A percentile compares a stretch with the other conserved stretches of the same genome.
Conservation (phyloP, 1,140 invertebrate genomes). For the Drosophila ficusphila region DNA sequence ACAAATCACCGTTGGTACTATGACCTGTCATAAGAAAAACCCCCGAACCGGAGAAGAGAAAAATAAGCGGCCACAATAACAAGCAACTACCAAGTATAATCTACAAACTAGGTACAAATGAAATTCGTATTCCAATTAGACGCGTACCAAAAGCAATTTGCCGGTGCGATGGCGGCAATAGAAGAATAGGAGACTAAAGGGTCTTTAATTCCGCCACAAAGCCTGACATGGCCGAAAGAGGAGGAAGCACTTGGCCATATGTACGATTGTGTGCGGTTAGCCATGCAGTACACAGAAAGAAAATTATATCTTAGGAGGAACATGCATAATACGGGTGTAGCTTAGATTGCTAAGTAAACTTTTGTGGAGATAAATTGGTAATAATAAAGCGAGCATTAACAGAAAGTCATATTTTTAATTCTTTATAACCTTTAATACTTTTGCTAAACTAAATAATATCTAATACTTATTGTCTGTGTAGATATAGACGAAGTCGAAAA, state of each 20-base stretch:
- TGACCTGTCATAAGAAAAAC: conserved; percentile 64
- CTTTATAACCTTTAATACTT: no score
- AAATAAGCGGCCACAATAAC: conserved; percentile 34
- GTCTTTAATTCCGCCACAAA: conserved; percentile 78
- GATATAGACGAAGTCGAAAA: conserved; percentile 56
- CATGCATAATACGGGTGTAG: no score
- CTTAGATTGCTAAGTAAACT: no score
- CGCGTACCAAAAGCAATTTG: conserved; percentile 75
- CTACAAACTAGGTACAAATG: conserved; percentile 50
- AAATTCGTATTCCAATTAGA: conserved; percentile 79
- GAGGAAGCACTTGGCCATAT: conserved; percentile 22
- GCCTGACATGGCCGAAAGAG: conserved; percentile 27
- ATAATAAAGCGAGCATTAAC: no score
- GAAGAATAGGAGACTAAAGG: conserved; percentile 18
- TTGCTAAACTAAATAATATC: no score
- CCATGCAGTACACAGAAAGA: conserved; percentile 4
- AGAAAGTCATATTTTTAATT: no score
- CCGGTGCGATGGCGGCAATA: conserved; percentile 34
- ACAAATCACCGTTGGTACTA: conserved; percentile 19
- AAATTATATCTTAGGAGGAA: background rate
- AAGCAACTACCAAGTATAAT: conserved; percentile 3
- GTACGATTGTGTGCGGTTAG: conserved; percentile 1
- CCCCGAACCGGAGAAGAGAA: conserved; percentile 12
- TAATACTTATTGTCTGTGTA: background rate
- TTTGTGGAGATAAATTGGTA: no score